Evolutionary conservation across 2,797 vertebrate species (phyloP).

Genomic region (Lutra lutra): DNA sequence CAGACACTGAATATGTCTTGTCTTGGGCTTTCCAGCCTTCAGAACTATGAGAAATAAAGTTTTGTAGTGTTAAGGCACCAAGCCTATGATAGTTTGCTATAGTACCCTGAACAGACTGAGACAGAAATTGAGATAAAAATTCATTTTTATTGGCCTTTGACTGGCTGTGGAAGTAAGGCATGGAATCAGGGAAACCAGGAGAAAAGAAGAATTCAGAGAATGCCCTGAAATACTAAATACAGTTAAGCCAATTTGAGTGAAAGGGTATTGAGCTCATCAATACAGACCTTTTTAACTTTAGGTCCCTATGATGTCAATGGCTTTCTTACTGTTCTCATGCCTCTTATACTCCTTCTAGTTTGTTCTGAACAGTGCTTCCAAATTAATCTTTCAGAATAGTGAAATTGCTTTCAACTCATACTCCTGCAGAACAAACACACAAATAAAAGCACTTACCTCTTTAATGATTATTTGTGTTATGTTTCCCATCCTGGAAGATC

Average conservation of each 20-base stretch:
- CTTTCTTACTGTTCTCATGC: background rate
- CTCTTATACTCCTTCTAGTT: background rate
- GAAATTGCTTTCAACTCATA: background rate
- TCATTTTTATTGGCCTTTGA: background rate
- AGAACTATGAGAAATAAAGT: background rate
- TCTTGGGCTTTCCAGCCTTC: background rate
- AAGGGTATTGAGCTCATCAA: background rate
- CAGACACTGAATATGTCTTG: background rate
- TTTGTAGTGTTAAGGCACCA: background rate
- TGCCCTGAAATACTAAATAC: background rate
- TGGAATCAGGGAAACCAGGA: background rate
- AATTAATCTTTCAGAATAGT: background rate
- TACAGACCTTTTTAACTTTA: background rate
- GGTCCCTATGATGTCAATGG: background rate
- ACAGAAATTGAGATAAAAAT: background rate
- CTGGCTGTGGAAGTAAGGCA: background rate
- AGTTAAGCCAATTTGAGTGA: background rate
- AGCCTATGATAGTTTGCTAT: background rate
- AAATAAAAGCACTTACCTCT: background rate
- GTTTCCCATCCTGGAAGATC: background rate
- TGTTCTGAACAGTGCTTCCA: background rate
- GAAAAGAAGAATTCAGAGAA: background rate
- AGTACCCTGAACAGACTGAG: background rate
- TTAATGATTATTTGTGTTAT: background rate
- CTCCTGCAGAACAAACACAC: background rate